Evolutionary conservation across 2,797 vertebrate genomes (phyloP), one percentile per base, ranked within the genome.

Genomic region (Eidolon dupreanum): DNA sequence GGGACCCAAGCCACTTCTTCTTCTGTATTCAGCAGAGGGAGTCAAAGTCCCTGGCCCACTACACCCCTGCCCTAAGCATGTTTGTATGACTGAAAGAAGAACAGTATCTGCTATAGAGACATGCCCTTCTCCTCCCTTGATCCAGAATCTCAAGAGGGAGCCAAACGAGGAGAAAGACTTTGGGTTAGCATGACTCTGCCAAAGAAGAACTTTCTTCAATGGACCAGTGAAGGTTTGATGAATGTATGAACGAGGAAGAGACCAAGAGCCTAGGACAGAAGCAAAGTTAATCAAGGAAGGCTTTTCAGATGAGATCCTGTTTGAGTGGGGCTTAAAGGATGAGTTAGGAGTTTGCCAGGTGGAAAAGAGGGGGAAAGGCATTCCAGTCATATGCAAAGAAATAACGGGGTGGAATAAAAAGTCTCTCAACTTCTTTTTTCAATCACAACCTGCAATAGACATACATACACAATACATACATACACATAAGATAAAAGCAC

Each of bases 21-120:
- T 5, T 31, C 41, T 61, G 8, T 6, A 1, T 75, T 88, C 95
- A 95, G 94, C 90, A 93, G 95, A 61, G 83, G 94, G 77, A 70
- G 20, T 41, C 89, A 84, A 88, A 90, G 63, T 28, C 31, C 88
- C 22, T 6, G n/a, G 63, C 28, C 49, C 10, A 2, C 19, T 5
- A 38, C 6, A 51, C 70, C 66, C 38, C 59, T 70, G 87, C 20
- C 55, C 9, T 5, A 4, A 51, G 57, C 31, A 3, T 0, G 28
- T 20, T 19, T 59, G 22, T 10, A 17, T 19, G 24, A 16, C 41
- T 46, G 24, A 61, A 71, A 41, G 41, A 12, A 28, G 24, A 13
- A 41, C 8, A 16, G 33, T 31, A 43, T 28, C n/a, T 31, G 81
- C 70, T 49, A 5, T 16, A 11, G 41, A 61, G 16, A 53, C 33